Evolutionary conservation across 2,888 invertebrate species (phyloP), one percentile per base, ranked within the genome.

Genomic region (Hypomecis atomaria): DNA sequence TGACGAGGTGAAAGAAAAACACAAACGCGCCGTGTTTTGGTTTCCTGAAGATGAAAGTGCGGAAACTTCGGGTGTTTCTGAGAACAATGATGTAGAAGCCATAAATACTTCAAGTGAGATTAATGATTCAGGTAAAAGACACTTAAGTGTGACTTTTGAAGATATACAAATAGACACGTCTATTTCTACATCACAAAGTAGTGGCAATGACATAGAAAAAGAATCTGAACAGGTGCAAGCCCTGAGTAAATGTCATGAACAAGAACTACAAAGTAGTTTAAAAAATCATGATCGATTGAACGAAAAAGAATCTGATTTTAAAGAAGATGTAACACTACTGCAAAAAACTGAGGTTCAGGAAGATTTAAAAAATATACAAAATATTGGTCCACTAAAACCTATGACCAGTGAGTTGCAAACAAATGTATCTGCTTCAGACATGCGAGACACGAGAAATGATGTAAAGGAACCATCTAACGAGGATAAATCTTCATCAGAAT

Each of bases 1-100:
- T 49, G 82, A 87, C 37, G 93, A 94, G 66, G 79, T 78, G 10
- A 88, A 82, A 72, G 87, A 90, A 74, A 83, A 87, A 68, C 75
- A 81, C 42, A 84, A 85, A 74, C 83, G 85, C 55, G 84, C 85
- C 9, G 66, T 88, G 50, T 87, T 82, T 77, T 92, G 91, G 92
- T 85, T 84, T 72, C 87, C 89, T 40, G 90, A 89, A 72, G 84
- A 87, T 49, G 69, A 78, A 45, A 71, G 72, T 58, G 36, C 49
- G 11, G 62, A 62, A 52, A 10, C 11, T 38, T 40, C 11, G 11
- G 43, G 49, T 33, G 36, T 10, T n/a, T 11, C 7, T 9, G 36
- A 52, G 0, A 45, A 9, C 8, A 52, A 40, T 6, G 44, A 40
- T 37, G 6, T 6, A 44, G 33, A 13, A 10, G 37, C 47, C 4